Conservation (phyloP, 2,113 vertebrate genomes). For the Scalopus aquaticus region DNA sequence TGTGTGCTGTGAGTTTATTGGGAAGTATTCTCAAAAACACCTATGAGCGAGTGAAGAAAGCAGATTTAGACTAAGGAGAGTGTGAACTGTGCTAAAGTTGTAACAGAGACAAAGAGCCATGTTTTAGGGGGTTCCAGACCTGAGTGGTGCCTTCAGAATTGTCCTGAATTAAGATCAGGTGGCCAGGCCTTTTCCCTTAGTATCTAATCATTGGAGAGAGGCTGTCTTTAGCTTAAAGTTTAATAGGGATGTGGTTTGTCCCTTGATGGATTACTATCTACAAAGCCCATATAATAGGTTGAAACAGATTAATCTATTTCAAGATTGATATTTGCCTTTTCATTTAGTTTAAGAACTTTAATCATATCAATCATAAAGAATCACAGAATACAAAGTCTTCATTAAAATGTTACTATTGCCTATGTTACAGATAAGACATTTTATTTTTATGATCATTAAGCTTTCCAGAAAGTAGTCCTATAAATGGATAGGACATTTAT, state of each 20-base stretch:
- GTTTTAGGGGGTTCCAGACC: not conserved
- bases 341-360: not conserved
- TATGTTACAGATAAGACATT: not conserved
- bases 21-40: not conserved
- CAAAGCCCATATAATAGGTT: not conserved
- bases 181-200: too few relatives aligned
- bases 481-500: not conserved
- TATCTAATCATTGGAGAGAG: not conserved
- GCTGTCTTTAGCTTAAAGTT: not conserved
- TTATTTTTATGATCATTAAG: slow-evolving; percentile 14
- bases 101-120: not conserved
- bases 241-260: not conserved
- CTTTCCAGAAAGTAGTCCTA: not conserved
- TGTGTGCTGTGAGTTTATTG: not conserved
- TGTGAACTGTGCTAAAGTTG: not conserved
- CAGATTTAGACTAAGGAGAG: not conserved
- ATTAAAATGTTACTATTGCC: not conserved
- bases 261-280: not conserved
- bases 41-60: not conserved
- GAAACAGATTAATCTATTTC: not conserved
- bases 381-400: not conserved
- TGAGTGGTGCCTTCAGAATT: not conserved
- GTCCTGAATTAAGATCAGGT: not conserved
- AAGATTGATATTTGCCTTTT: slow-evolving; percentile 10
- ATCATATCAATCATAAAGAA: not conserved